Conservation (phyloP, 2,113 vertebrate species). For the Hydrochoerus hydrochaeris region DNA sequence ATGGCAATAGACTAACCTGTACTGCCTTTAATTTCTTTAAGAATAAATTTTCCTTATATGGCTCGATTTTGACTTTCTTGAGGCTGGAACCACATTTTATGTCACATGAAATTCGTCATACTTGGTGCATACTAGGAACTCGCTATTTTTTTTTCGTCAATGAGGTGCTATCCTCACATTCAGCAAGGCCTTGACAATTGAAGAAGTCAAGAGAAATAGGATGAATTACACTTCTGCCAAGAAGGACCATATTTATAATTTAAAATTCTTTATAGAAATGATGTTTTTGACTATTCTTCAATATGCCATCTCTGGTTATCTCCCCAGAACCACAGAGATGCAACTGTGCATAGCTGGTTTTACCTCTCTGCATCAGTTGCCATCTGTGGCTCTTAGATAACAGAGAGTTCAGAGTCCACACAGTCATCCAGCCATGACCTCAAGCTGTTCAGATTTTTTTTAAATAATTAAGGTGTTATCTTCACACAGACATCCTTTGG, state of each 20-base stretch:
- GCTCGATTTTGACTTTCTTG: neutral
- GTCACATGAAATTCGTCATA: neutral
- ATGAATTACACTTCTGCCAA: neutral
- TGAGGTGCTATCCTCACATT: neutral
- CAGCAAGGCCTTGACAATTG: neutral
- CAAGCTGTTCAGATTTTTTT: neutral
- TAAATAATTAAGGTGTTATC: neutral
- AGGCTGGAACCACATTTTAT: neutral
- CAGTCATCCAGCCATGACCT: neutral
- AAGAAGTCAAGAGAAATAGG: constrained; percentile 21
- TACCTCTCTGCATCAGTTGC: neutral
- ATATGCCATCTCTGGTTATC: neutral
- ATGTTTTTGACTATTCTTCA: neutral
- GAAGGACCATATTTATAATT: neutral
- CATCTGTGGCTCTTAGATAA: neutral
- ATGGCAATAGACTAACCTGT: neutral
- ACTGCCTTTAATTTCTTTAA: neutral
- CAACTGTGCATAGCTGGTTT: neutral
- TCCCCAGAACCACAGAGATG: neutral
- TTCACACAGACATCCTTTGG: neutral
- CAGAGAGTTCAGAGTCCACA: neutral
- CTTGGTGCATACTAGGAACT: neutral
- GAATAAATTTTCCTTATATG: neutral
- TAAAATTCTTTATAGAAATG: constrained; percentile 12
- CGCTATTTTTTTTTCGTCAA: neutral